These are phyloP conservation scores for Hippasteria phrygiana DNA, from an alignment of 53 echinoderm and acorn worm genomes.

Conservation along the genomic window DNA sequence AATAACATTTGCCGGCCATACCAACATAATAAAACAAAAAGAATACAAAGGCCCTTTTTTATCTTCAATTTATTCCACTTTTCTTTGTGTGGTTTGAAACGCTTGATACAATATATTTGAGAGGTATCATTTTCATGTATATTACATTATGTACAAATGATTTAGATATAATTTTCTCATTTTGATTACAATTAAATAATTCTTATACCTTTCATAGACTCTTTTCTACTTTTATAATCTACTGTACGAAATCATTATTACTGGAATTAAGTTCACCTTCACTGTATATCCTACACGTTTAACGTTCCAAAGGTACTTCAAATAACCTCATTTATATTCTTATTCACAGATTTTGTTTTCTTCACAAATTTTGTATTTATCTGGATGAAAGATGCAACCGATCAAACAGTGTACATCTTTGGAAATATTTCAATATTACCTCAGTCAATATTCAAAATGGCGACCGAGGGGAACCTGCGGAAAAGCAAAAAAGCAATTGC, in stretches of 20 bases:
- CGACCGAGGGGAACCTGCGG: no score
- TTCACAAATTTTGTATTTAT: no score
- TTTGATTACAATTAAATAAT: conserved; percentile 36
- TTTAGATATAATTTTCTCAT: conserved; percentile 33
- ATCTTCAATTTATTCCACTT: conserved; percentile 60
- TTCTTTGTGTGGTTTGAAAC: conserved; percentile 13
- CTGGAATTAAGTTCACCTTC: neutral
- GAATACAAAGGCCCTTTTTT: neutral
- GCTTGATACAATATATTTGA: conserved; percentile 31
- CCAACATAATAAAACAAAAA: no score
- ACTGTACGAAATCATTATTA: neutral
- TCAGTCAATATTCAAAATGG: no score
- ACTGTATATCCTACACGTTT: conserved; percentile 1
- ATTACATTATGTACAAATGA: conserved; percentile 58
- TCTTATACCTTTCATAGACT: conserved; percentile 10
- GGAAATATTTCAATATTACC: no score
- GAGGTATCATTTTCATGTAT: conserved; percentile 49
- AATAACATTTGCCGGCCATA: no score
- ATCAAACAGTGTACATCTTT: no score
- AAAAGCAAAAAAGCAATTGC: no score
- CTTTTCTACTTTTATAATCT: neutral
- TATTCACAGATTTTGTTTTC: no score
- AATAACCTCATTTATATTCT: neutral
- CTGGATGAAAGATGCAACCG: no score
- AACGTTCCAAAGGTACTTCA: neutral